Base-by-base conservation (phyloP, 2,113 vertebrate species). In the Notothenia rossii region DNA sequence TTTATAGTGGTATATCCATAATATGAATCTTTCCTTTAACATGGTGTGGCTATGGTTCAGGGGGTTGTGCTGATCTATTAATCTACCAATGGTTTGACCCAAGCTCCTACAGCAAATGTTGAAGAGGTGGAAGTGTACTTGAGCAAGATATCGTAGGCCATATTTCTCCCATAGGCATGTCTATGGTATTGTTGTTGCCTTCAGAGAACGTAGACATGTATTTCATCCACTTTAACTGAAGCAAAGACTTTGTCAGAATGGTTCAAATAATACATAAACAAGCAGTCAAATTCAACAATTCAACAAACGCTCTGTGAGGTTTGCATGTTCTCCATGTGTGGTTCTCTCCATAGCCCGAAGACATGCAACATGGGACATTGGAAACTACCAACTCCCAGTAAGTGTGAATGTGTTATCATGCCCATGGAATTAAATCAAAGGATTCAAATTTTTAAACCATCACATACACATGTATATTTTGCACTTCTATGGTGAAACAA, bases 211-310 rank as follows among this genome's bases (percentile, higher is more conserved):
- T 40, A 40, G 5, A 40, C 5, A 40, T 79, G 13, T 20, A 17
- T 51, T 80, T 66, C 46, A 22, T 64, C 40, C 53, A 45, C 9
- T 18, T 64, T 18, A 62, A 79, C 20, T 46, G 50, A 15, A 65
- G 9, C 1, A 1, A 55, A 25, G 4, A 25, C 50, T 54, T 71
- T n/a, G 62, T 0, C 46, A 17, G 36, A 80, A 83, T 7, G 36
- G 62, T 45, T 29, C 4, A 1, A 51, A 66, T 55, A 20, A 43
- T 65, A 65, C 81, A 69, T 40, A 71, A 75, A 81, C 56, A 83
- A 60, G n/a, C 17, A 5, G 53, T 48, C 20, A 25, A 12, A 48
- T 13, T 60, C 20, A 82, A 50, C 80, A 29, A 29, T 29, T 53
- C 18, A 82, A 50, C 80, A 59, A 51, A 50, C 2, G 25, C 15